Conservation (phyloP, 2,113 vertebrate species). For the Zonotrichia leucophrys region DNA sequence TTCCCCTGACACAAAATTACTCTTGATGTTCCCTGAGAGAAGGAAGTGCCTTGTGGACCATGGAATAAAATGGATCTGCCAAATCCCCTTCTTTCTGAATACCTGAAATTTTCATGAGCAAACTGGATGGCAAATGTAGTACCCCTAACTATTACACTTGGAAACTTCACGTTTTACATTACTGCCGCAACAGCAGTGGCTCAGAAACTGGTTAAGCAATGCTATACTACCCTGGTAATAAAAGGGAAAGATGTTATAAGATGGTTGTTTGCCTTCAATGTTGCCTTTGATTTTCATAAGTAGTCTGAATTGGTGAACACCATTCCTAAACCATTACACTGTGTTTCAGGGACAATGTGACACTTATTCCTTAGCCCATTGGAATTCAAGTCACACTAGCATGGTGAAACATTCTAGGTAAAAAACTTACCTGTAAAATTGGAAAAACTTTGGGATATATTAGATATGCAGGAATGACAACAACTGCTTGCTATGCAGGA, state of each 20-base stretch:
- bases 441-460: background rate
- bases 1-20: background rate
- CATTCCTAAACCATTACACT: fast-evolving
- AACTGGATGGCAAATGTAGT: background rate
- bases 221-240: background rate
- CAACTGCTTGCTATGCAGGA: background rate
- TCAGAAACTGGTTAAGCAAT: background rate
- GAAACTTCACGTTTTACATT: background rate
- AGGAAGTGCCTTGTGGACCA: background rate
- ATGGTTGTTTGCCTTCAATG: background rate
- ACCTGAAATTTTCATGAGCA: background rate
- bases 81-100: background rate
- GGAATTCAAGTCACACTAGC: background rate
- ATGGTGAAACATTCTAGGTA: background rate
- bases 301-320: background rate
- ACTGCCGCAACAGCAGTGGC: background rate
- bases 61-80: background rate
- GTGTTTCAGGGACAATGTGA: background rate
- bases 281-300: background rate
- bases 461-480: background rate
- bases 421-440: background rate
- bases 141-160: fast-evolving
- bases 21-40: background rate
- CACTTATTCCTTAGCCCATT: background rate
- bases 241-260: background rate